These are phyloP conservation scores for Tenebrio molitor DNA, from an alignment of 1,140 invertebrate genomes.

Conservation along the genomic window DNA sequence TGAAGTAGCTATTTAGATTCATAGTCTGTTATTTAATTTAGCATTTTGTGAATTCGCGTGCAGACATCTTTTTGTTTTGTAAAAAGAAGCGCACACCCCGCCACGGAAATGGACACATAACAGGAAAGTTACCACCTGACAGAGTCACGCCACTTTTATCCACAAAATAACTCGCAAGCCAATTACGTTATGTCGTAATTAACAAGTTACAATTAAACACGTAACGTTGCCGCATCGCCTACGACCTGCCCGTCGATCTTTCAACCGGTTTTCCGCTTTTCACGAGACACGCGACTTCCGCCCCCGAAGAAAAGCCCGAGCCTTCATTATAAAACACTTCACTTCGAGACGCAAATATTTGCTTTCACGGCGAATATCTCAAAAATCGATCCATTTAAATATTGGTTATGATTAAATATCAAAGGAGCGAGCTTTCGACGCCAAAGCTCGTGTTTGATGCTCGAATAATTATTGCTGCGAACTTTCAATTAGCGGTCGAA, in stretches of 20 bases:
- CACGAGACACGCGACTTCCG: slow-evolving; percentile 34
- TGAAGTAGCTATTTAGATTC: slow-evolving; percentile 5
- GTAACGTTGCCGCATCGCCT: slow-evolving; percentile 20
- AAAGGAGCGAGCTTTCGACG: slow-evolving; percentile 26
- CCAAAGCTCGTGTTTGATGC: slow-evolving; percentile 33
- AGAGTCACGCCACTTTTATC: slow-evolving; percentile 25
- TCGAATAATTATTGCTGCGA: slow-evolving; percentile 25
- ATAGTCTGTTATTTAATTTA: slow-evolving; percentile 10
- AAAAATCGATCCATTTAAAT: slow-evolving; percentile 38
- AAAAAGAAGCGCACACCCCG: slow-evolving; percentile 23
- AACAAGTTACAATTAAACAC: slow-evolving; percentile 39
- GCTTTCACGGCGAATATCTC: slow-evolving; percentile 36
- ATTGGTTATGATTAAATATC: slow-evolving; percentile 41
- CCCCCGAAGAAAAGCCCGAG: slow-evolving; percentile 21
- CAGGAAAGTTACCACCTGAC: slow-evolving; percentile 31
- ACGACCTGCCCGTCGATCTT: slow-evolving; percentile 10
- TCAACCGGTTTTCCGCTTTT: slow-evolving; percentile 30
- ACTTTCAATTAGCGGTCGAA: slow-evolving; percentile 29
- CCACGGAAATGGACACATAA: slow-evolving; percentile 27
- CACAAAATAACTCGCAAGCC: slow-evolving; percentile 26
- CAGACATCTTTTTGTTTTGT: slow-evolving; percentile 3
- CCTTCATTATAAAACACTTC: slow-evolving; percentile 36
- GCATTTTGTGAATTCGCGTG: slow-evolving; percentile 16
- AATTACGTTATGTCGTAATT: slow-evolving; percentile 31
- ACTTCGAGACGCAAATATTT: slow-evolving; percentile 37